Conservation (phyloP, 1,140 invertebrate species). For the Lucilia cuprina region DNA sequence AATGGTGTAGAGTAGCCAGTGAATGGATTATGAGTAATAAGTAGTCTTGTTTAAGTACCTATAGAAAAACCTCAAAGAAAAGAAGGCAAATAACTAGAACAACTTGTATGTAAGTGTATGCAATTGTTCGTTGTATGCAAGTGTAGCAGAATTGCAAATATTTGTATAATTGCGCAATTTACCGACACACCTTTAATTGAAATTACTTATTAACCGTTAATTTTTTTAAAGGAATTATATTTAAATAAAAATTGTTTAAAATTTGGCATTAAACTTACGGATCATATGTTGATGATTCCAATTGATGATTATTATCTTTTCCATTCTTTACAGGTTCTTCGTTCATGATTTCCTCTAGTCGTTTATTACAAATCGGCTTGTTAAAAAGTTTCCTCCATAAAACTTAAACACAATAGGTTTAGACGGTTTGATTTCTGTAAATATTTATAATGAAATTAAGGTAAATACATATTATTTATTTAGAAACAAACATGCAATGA, state of each 20-base stretch:
- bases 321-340: constrained; percentile 2
- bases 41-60: no score
- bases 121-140: no score
- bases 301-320: background rate
- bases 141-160: no score
- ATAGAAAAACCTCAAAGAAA: no score
- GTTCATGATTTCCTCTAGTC: background rate
- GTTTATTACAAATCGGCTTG: background rate
- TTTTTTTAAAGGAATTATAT: no score
- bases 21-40: no score
- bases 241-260: background rate
- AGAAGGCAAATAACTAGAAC: no score
- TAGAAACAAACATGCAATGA: background rate
- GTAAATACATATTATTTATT: background rate
- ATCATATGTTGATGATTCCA: constrained; percentile 21
- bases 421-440: background rate
- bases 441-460: background rate
- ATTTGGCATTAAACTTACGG: constrained; percentile 10
- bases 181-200: no score
- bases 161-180: no score
- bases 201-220: no score
- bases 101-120: no score
- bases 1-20: no score
- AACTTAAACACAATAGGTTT: background rate
- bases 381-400: background rate